Conservation (phyloP, 2,797 vertebrate species). For the Enteromius radiatus region DNA sequence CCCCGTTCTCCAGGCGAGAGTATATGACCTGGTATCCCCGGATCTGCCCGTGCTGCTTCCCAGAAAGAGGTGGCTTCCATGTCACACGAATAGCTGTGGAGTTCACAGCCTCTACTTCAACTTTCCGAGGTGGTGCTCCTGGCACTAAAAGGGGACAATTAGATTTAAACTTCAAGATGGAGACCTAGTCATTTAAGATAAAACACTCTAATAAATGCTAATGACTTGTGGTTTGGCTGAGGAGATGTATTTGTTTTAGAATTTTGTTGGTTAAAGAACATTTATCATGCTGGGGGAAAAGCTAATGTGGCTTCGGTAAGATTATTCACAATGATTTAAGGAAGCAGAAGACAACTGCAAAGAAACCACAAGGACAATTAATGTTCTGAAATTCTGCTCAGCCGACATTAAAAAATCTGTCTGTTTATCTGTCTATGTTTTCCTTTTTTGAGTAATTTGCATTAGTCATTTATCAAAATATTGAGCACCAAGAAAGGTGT, state of each 20-base stretch:
- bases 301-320: background rate
- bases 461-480: no score
- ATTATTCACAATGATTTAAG: background rate
- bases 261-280: constrained; percentile 6
- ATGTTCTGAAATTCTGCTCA: background rate
- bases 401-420: no score
- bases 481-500: background rate
- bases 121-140: constrained; percentile 87
- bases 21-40: constrained; percentile 93
- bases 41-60: constrained; percentile 92
- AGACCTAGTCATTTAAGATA: background rate
- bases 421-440: no score
- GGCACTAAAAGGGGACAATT: constrained; percentile 76
- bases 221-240: constrained; percentile 6
- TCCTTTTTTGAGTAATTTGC: no score
- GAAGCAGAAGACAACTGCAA: background rate
- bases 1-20: constrained; percentile 87
- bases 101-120: constrained; percentile 89
- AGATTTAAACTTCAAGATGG: constrained; percentile 13
- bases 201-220: constrained; percentile 26
- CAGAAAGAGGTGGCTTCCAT: constrained; percentile 91
- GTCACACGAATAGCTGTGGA: constrained; percentile 89
- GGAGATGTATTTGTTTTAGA: background rate
- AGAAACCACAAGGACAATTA: constrained; percentile 37
- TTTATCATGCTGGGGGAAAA: background rate